These are phyloP conservation scores for Eupithecia subumbrata DNA, from an alignment of 2,888 invertebrate genomes.

Conservation along the genomic window DNA sequence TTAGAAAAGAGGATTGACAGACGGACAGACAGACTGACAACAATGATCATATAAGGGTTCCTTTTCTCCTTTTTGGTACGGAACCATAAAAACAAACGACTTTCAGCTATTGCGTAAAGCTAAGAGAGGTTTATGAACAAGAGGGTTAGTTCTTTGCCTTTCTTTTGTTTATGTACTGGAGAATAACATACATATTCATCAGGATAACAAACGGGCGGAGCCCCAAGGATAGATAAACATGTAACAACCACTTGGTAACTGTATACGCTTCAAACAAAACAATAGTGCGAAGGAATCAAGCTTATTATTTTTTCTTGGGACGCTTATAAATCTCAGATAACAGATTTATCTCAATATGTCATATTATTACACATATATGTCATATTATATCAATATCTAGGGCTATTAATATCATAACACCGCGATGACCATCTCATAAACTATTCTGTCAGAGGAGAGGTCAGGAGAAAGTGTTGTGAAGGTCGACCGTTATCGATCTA, in stretches of 20 bases:
- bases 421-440: neutral
- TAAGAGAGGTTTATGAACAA: neutral
- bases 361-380: too few species aligned
- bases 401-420: neutral
- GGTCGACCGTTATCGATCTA: neutral
- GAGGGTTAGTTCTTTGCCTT: neutral
- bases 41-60: too few species aligned
- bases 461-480: neutral
- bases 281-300: neutral
- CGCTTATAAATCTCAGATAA: neutral
- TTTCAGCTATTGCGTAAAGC: neutral
- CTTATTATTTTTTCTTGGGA: neutral
- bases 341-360: neutral
- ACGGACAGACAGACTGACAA: too few species aligned
- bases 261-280: neutral
- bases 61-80: too few species aligned
- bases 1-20: too few species aligned
- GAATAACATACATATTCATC: neutral
- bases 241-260: neutral
- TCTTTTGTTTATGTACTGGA: too few species aligned
- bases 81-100: neutral
- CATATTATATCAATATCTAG: neutral
- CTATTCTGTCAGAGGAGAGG: neutral
- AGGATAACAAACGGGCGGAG: neutral
- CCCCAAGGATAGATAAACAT: neutral